Percentiles rank a stretch among this genome's conserved stretches.
Conservation (phyloP, 1,140 invertebrate genomes). For the Conopomorpha cramerella region DNA sequence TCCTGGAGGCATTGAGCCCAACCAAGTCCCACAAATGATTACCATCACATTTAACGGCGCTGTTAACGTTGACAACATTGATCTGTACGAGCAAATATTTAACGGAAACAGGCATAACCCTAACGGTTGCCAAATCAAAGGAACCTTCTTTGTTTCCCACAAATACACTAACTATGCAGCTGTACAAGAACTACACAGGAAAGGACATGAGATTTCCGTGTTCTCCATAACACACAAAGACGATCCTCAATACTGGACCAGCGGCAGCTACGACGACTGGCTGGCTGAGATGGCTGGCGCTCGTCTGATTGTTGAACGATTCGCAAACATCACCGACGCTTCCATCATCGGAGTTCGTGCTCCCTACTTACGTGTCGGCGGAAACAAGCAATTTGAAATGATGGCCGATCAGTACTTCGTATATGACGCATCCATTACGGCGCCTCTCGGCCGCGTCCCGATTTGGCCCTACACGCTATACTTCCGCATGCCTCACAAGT, state of each 20-base stretch:
- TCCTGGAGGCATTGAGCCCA: constrained; percentile 79
- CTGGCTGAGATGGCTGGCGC: constrained; percentile 95
- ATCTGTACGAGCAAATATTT: constrained; percentile 89
- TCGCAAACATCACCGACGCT: constrained; percentile 90
- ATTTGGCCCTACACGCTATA: constrained; percentile 96
- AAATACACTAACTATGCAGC: constrained; percentile 96
- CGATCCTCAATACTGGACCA: constrained; percentile 86
- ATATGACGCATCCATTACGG: constrained; percentile 93
- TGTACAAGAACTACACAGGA: constrained; percentile 88
- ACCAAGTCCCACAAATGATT: constrained; percentile 91
- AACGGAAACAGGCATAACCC: constrained; percentile 85
- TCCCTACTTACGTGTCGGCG: constrained; percentile 88
- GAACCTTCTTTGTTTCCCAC: constrained; percentile 95
- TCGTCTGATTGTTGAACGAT: constrained; percentile 83
- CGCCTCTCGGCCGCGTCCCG: constrained; percentile 83
- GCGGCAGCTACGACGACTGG: constrained; percentile 89
- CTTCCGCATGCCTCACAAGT: constrained; percentile 94
- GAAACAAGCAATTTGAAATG: constrained; percentile 95
- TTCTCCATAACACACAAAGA: constrained; percentile 94
- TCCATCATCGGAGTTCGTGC: constrained; percentile 87
- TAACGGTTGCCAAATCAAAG: constrained; percentile 91
- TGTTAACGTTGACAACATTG: constrained; percentile 92
- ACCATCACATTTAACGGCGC: constrained; percentile 94
- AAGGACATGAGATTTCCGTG: constrained; percentile 91
- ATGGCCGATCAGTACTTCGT: constrained; percentile 95